Base-by-base conservation (phyloP, 2,888 invertebrate species). In the Phortica magna region DNA sequence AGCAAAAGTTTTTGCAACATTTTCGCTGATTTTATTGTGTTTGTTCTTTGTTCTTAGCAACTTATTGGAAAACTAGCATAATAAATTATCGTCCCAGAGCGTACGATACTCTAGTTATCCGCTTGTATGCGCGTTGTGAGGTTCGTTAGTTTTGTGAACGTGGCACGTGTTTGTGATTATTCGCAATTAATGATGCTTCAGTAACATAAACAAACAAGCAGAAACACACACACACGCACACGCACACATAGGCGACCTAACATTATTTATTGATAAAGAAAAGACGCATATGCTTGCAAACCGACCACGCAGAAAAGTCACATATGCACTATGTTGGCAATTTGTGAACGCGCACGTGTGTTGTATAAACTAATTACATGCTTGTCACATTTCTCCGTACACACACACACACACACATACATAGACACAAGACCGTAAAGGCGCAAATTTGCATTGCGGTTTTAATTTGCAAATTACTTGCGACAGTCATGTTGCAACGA, bases 321-420 rank as follows among this genome's bases (percentile, higher is more conserved):
- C 31, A 31, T 31, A 31, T 31, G 31, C 31, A 31, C 31, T 31
- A 31, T 31, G 31, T 31, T 31, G 31, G 31, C 31, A 31, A 31
- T 31, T 31, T n/a, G 7, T n/a, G 5, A 64, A 22, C 10, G 31
- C 14, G 14, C 22, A 31, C 71, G 55, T 55, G 12, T 73, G 59
- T 17, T 73, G 42, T 22, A 42, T 73, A 22, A 74, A 43, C 76
- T 81, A 79, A 87, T 87, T 84, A 80, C 12, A 39, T 67, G n/a
- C 41, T 71, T 71, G 70, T 71, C 70, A 71, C 70, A 55, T 31
- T 12, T 14, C 39, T 22, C 39, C 31, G 75, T 43, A 19, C 10
- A 67, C 19, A 74, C 39, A 77, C 19, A 76, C 31, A 14, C n/a
- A 31, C 31, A 14, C 55, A 71, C 48, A 65, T 7, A 59, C 42